Percentiles rank a stretch among this genome's conserved stretches.
Conservation (phyloP, 2,888 invertebrate genomes). For the Adela reaumurella region DNA sequence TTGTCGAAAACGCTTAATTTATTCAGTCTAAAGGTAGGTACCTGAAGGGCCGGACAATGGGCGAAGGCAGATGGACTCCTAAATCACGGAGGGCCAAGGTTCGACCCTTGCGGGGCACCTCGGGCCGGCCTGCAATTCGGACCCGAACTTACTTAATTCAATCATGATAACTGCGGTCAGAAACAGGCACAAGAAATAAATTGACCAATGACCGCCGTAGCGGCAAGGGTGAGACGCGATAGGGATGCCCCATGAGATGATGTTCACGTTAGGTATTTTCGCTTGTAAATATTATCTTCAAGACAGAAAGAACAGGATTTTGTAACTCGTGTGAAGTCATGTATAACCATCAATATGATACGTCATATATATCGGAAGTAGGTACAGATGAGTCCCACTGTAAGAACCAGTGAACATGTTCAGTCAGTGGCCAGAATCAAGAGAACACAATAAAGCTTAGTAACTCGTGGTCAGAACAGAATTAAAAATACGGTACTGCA, state of each 20-base stretch:
- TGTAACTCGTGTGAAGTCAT: too few species aligned
- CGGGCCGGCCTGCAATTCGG: slow-evolving; percentile 24
- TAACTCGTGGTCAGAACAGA: too few species aligned
- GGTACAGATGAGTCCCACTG: too few species aligned
- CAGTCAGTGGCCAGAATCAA: too few species aligned
- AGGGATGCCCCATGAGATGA: slow-evolving; percentile 21
- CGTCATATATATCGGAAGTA: too few species aligned
- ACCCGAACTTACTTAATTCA: slow-evolving; percentile 43
- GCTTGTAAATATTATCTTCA: too few species aligned
- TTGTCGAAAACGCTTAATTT: not conserved
- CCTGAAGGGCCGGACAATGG: slow-evolving; percentile 3
- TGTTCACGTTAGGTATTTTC: slow-evolving; percentile 2
- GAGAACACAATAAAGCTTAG: too few species aligned
- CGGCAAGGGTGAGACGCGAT: slow-evolving; percentile 12
- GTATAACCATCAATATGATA: too few species aligned
- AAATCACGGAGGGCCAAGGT: slow-evolving; percentile 27
- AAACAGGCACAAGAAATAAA: slow-evolving; percentile 44
- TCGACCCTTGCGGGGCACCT: not conserved
- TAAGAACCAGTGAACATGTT: too few species aligned
- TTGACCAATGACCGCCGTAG: slow-evolving; percentile 46
- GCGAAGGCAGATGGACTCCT: slow-evolving; percentile 16
- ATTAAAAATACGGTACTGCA: too few species aligned
- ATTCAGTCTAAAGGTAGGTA: not conserved
- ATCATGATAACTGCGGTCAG: slow-evolving; percentile 51
- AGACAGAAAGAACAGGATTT: too few species aligned